A percentile compares a stretch with the other conserved stretches of the same genome.
Conservation (phyloP, 2,888 invertebrate species). For the Drosophila nr. fundita region DNA sequence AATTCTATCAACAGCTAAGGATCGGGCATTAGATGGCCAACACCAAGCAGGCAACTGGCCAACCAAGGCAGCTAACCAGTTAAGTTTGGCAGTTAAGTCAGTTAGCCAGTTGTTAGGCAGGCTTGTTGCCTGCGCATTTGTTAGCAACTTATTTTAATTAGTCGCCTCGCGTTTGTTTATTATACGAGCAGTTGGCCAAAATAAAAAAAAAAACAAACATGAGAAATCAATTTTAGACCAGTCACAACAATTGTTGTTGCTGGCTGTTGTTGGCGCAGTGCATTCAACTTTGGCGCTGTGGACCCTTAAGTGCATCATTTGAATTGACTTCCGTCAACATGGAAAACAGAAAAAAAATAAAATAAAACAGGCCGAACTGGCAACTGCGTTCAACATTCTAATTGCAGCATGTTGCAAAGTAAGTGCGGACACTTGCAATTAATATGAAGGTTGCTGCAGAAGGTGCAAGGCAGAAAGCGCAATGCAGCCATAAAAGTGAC, state of each 20-base stretch:
- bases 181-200: constrained; percentile 43
- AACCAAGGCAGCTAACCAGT: neutral
- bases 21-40: constrained; percentile 62
- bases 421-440: constrained; percentile 81
- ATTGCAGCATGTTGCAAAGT: constrained; percentile 79
- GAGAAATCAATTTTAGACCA: constrained; percentile 74
- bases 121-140: constrained; percentile 38
- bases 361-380: constrained; percentile 6
- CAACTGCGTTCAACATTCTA: constrained; percentile 64
- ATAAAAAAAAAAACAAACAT: constrained; percentile 45
- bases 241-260: constrained; percentile 35
- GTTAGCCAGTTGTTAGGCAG: constrained; percentile 16
- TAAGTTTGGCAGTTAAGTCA: neutral
- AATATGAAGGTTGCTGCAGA: constrained; percentile 70
- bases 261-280: constrained; percentile 16
- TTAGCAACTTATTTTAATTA: constrained; percentile 73
- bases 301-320: constrained; percentile 57
- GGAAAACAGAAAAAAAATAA: neutral
- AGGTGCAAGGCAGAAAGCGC: constrained; percentile 34
- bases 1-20: constrained; percentile 66
- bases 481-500: constrained; percentile 56
- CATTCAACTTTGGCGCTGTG: constrained; percentile 55
- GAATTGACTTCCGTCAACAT: constrained; percentile 77
- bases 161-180: constrained; percentile 50
- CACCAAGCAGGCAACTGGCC: constrained; percentile 20